phyloP scores from a whole-genome alignment of 1,140 invertebrate genomes.

The Sinella curviseta region DNA sequence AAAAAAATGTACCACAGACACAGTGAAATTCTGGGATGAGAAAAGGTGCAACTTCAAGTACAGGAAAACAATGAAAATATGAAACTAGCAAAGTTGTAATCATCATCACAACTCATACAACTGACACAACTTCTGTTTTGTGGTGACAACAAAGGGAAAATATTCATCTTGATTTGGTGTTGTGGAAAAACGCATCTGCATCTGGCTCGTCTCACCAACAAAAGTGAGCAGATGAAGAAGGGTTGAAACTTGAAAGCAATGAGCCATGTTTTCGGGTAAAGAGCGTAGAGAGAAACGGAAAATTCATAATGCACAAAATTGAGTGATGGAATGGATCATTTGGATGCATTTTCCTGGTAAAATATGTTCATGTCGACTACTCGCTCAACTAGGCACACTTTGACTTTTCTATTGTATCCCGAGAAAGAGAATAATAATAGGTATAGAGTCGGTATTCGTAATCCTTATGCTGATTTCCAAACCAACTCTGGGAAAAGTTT shows the following conservation, averaged over 20 bases:
- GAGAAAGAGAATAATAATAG: too few species aligned
- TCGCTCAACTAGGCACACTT: neutral
- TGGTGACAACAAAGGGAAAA: neutral
- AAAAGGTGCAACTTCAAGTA: too few species aligned
- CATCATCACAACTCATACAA: neutral
- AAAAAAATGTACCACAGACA: too few species aligned
- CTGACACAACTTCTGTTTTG: neutral
- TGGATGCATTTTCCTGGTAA: neutral
- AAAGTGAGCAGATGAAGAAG: neutral
- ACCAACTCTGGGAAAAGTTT: neutral
- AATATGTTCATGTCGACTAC: too few species aligned
- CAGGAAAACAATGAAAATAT: too few species aligned
- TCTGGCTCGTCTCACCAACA: neutral
- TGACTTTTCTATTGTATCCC: neutral
- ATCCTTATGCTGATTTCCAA: too few species aligned
- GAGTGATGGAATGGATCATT: too few species aligned
- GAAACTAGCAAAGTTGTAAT: too few species aligned
- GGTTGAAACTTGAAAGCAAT: neutral
- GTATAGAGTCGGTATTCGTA: too few species aligned
- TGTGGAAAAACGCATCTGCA: conserved; percentile 12
- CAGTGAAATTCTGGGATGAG: too few species aligned
- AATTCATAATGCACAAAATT: neutral
- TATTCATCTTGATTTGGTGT: neutral
- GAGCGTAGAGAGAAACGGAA: neutral
- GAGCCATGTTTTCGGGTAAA: neutral